Conservation (phyloP, 2,113 vertebrate genomes). For the Mustela lutreola region DNA sequence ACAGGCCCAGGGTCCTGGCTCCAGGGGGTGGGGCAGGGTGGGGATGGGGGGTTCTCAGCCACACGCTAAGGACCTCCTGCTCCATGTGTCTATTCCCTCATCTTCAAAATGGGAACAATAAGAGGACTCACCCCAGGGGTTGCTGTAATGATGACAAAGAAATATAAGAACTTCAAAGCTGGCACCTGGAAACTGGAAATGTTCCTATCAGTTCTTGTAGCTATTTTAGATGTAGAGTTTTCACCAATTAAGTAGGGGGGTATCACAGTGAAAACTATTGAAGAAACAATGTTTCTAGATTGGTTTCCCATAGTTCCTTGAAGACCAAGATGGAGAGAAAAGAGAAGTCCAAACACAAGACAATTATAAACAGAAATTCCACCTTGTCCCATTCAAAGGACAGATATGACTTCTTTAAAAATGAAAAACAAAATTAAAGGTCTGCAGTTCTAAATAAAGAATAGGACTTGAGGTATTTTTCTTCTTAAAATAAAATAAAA, state of each 20-base stretch:
- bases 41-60: background rate
- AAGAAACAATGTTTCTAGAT: background rate
- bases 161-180: background rate
- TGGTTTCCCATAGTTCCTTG: background rate
- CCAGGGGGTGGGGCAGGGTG: background rate
- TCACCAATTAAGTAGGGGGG: background rate
- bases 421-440: background rate
- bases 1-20: background rate
- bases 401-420: background rate
- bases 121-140: background rate
- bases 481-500: conserved; percentile 22
- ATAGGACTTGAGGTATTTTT: background rate
- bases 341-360: background rate
- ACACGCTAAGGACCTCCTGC: background rate
- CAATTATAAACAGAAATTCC: background rate
- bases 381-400: background rate
- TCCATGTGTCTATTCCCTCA: background rate
- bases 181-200: background rate
- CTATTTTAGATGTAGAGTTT: background rate
- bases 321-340: background rate
- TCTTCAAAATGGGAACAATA: background rate
- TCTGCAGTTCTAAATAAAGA: background rate
- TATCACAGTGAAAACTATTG: background rate
- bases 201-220: background rate
- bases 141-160: background rate